A percentile compares a stretch with the other conserved stretches of the same genome.
Evolutionary conservation across 1,140 invertebrate genomes (phyloP).

Genomic region (Ceratina japonica): DNA sequence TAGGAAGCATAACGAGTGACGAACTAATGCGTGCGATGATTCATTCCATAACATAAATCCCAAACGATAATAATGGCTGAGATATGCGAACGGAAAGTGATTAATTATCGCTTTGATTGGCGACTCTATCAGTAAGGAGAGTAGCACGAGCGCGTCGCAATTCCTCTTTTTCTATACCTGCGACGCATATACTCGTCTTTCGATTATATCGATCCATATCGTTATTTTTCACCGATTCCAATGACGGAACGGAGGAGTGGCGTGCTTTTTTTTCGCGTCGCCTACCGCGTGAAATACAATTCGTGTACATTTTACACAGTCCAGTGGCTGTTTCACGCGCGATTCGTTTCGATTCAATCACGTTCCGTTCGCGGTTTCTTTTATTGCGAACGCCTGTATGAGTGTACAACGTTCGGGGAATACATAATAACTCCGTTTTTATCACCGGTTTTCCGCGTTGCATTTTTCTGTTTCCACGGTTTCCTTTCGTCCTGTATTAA

Average conservation of each 20-base stretch:
- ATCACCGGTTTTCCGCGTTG: not conserved
- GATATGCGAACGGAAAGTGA: constrained; percentile 26
- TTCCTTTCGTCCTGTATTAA: not conserved
- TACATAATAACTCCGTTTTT: constrained; percentile 13
- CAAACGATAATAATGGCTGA: not conserved
- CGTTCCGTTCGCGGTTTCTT: constrained; percentile 23
- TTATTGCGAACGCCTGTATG: not conserved
- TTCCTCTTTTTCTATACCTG: not conserved
- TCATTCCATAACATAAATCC: constrained; percentile 16
- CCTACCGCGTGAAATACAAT: constrained; percentile 25
- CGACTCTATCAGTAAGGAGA: not conserved
- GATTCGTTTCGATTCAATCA: constrained; percentile 27
- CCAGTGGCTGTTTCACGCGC: constrained; percentile 34
- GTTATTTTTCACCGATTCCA: not conserved
- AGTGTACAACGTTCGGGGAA: not conserved
- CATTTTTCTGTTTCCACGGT: not conserved
- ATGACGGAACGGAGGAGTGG: not conserved
- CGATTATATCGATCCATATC: not conserved
- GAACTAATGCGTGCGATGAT: constrained; percentile 15
- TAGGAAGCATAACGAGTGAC: constrained; percentile 38
- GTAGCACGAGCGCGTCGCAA: no score
- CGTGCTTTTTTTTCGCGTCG: not conserved
- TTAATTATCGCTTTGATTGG: constrained; percentile 49
- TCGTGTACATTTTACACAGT: constrained; percentile 26
- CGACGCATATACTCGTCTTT: not conserved